These are phyloP conservation scores for Acrossocheilus wenchowensis DNA, from an alignment of 2,797 vertebrate species.

Conservation along the genomic window DNA sequence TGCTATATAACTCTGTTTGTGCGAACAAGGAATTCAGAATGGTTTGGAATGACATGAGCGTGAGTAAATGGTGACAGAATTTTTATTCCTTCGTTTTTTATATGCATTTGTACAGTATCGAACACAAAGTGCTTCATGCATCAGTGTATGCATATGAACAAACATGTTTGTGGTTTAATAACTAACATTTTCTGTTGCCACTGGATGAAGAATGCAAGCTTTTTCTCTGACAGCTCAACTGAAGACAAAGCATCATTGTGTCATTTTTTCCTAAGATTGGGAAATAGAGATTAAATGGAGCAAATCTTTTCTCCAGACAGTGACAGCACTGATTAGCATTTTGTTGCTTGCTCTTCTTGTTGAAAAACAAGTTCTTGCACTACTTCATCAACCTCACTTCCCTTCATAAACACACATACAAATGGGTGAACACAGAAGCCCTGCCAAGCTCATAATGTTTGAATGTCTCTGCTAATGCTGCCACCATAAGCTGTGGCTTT, in stretches of 20 bases:
- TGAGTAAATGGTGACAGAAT: no score
- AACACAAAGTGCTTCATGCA: neutral
- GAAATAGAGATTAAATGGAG: constrained; percentile 56
- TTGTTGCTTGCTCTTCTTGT: constrained; percentile 39
- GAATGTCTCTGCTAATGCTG: constrained; percentile 34
- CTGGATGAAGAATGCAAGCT: constrained; percentile 11
- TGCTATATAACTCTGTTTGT: no score
- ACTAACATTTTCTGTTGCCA: constrained; percentile 34
- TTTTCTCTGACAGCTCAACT: constrained; percentile 50
- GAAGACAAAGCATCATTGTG: constrained; percentile 53
- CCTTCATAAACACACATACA: constrained; percentile 29
- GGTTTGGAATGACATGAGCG: no score
- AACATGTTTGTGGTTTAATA: constrained; percentile 35
- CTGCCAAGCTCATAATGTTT: constrained; percentile 41
- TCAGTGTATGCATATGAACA: constrained; percentile 20
- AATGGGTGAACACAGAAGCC: constrained; percentile 30
- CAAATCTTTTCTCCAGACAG: constrained; percentile 47
- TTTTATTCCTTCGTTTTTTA: neutral
- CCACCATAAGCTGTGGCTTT: constrained; percentile 36
- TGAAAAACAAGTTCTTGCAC: constrained; percentile 44
- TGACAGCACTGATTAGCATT: constrained; percentile 63
- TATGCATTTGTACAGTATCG: neutral
- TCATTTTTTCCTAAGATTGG: constrained; percentile 30
- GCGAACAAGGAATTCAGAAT: no score
- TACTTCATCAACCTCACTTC: constrained; percentile 17